phyloP scores from a whole-genome alignment of 2,113 vertebrate species.

The Semnornis frantzii region DNA sequence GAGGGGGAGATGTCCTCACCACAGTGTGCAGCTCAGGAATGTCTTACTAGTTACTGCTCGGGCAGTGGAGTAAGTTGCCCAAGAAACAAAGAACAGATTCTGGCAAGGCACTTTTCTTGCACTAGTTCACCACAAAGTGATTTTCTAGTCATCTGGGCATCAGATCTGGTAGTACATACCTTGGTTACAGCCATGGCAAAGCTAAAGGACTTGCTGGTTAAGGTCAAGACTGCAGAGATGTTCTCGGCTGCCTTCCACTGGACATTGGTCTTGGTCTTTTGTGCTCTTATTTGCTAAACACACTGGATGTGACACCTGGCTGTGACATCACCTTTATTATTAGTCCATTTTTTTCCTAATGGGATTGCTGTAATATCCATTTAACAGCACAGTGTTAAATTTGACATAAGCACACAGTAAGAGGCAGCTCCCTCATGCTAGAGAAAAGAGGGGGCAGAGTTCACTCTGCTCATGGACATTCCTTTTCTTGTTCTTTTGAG shows the following conservation, averaged over 20 bases:
- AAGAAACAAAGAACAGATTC: neutral
- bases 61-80: neutral
- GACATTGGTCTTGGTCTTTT: neutral
- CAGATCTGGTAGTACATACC: neutral
- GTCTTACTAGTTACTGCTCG: rapidly evolving
- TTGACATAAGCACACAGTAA: neutral
- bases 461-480: neutral
- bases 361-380: neutral
- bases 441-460: neutral
- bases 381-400: neutral
- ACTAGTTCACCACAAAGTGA: neutral
- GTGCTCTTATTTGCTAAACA: neutral
- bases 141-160: neutral
- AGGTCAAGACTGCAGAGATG: neutral
- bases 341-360: neutral
- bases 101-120: neutral
- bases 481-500: neutral
- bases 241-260: neutral
- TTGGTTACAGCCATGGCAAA: neutral
- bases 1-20: neutral
- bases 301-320: neutral
- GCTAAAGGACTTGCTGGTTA: neutral
- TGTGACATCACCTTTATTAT: neutral
- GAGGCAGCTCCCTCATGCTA: neutral
- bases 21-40: neutral